Percentiles rank a stretch among this genome's conserved stretches.
Conservation (phyloP, 2,113 vertebrate species). For the Colaptes auratus region DNA sequence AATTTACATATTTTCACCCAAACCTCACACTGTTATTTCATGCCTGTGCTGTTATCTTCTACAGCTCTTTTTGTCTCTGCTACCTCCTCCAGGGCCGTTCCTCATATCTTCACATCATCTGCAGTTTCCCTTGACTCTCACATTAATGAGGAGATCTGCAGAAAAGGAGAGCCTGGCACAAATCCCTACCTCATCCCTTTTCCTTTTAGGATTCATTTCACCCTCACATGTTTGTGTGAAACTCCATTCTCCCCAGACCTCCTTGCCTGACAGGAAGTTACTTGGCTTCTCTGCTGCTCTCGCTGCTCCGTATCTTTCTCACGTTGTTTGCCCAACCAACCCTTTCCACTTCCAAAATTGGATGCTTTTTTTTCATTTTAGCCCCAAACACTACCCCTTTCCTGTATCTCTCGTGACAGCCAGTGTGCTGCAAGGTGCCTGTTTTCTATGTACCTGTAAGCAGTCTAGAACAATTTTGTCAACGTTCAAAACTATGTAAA, state of each 20-base stretch:
- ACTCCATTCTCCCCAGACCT: neutral
- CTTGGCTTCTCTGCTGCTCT: neutral
- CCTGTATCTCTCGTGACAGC: neutral
- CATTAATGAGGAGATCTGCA: neutral
- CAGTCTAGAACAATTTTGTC: neutral
- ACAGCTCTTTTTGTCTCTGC: neutral
- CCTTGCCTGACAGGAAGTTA: neutral
- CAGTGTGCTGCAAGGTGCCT: neutral
- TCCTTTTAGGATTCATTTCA: neutral
- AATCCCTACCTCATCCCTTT: neutral
- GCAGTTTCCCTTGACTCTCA: neutral
- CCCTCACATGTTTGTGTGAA: neutral
- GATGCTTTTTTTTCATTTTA: neutral
- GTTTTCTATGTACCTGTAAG: neutral
- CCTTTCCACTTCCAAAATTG: neutral
- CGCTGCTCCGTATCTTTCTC: neutral
- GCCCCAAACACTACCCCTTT: neutral
- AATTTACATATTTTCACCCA: neutral
- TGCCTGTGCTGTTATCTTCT: neutral
- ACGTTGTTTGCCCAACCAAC: neutral
- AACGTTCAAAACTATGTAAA: neutral
- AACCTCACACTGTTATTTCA: neutral
- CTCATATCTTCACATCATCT: neutral
- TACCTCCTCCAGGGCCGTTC: neutral
- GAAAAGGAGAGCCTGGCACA: neutral